Base-by-base conservation (phyloP, 2,797 vertebrate species). In the Ctenopoma multispine region DNA sequence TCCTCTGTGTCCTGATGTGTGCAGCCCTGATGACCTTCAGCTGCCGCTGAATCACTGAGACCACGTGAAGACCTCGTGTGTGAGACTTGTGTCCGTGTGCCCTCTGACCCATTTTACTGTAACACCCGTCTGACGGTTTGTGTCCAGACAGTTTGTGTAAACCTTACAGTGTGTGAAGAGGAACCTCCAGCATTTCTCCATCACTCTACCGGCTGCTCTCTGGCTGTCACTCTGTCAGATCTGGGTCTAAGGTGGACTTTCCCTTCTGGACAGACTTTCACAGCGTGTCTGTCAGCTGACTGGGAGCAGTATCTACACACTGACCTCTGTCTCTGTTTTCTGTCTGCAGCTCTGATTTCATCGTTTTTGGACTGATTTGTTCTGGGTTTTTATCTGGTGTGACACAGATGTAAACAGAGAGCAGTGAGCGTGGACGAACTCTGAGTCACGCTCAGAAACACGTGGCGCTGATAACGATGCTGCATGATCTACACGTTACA, bases 101-200 rank as follows among this genome's bases (percentile, higher is more conserved):
- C 40, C 72, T 63, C 34, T 72, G 63, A 64, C 58, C 59, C 7
- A 0, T 1, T 63, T 68, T 63, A 72, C 78, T 60, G 48, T 68
- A 71, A 63, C 51, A 6, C 10, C 1, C 10, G 13, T 47, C 46
- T 57, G 66, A 54, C 3, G 2, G 23, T 12, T 55, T 48, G 36
- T 65, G 76, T 65, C 71, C 77, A 65, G 77, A 74, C 70, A 7
- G 58, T 65, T 24, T 53, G 63, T 13, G 60, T 57, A 18, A 53
- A 55, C 63, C 14, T 23, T 15, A 49, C 57, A 18, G 17, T 61
- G 4, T 69, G 41, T 54, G 31, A 58, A 55, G 68, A 40, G 54
- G 59, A 64, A 44, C 31, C 43, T 56, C 63, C 55, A 11, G 13
- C 2, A 50, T 75, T 62, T 67, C 63, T 55, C 21, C 59, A 72